Percentiles rank a stretch among this genome's conserved stretches.
Conservation (phyloP, 2,888 invertebrate species). For the Adelognathus sp. region DNA sequence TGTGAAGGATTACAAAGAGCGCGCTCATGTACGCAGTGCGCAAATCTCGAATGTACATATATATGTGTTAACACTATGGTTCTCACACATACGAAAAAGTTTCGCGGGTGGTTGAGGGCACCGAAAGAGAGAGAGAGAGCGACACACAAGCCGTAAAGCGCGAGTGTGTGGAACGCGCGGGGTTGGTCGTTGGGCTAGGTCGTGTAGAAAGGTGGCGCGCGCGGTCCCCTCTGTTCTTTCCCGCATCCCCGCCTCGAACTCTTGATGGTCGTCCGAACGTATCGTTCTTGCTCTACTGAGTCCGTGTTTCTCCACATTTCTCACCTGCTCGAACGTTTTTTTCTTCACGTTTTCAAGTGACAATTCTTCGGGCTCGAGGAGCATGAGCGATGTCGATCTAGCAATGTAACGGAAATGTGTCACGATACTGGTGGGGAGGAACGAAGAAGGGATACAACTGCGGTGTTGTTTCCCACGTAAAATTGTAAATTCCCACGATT, state of each 20-base stretch:
- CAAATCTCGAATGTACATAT: conserved; percentile 41
- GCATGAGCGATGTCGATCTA: too few species aligned
- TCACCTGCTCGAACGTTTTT: neutral
- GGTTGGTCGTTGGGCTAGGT: conserved; percentile 54
- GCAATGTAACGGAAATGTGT: too few species aligned
- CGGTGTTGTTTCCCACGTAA: too few species aligned
- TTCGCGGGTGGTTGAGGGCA: conserved; percentile 42
- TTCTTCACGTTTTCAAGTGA: neutral
- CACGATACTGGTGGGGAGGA: too few species aligned
- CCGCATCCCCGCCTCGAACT: neutral
- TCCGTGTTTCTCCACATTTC: conserved; percentile 8
- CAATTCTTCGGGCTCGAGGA: too few species aligned
- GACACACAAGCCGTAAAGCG: conserved; percentile 38
- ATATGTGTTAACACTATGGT: neutral
- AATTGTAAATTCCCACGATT: too few species aligned
- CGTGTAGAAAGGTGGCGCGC: conserved; percentile 47
- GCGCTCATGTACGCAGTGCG: conserved; percentile 54
- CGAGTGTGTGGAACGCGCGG: conserved; percentile 33
- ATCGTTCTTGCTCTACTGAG: conserved; percentile 40
- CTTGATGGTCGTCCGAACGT: conserved; percentile 22
- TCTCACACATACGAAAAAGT: conserved; percentile 31
- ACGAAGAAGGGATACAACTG: too few species aligned
- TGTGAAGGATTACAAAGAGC: neutral
- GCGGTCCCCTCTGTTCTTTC: conserved; percentile 26
- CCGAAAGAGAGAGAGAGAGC: too few species aligned